Evolutionary conservation across 1,140 invertebrate species (phyloP), one percentile per base, ranked within the genome.

Genomic region (Drosophila subobscura): DNA sequence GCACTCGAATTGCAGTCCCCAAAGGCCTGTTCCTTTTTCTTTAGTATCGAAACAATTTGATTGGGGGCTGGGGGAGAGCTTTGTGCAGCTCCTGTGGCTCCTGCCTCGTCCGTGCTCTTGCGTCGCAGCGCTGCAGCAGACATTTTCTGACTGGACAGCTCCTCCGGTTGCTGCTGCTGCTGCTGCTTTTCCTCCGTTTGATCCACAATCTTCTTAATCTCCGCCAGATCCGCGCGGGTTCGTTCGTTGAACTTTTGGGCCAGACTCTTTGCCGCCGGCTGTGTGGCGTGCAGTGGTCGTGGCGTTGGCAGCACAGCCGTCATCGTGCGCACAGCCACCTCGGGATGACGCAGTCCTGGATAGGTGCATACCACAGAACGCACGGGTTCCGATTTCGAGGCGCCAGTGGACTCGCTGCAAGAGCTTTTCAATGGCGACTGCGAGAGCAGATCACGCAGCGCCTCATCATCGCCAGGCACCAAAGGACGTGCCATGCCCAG

Each of bases 11-110:
- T 91, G 63, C 78, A 86, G 44, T 92, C 91, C 2, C 85, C 85
- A 7, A 89, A 61, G 50, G 90, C 91, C 77, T 91, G 93, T 68
- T 95, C 94, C 86, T 96, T 96, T 74, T 95, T 93, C 92, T 96
- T 96, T n/a, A 96, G 91, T 75, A 96, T 97, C 37, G 96, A 96
- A 51, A 96, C 94, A 23, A 94, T 92, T 88, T 93, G 92, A 91
- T 93, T 89, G 57, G 83, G 72, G 42, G 91, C 80, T 3, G 89
- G 79, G 1, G 85, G 79, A 6, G 85, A 77, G 20, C 25, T 75
- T n/a, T 85, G 81, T 3, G 47, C 47, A 16, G 42, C 10, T 33
- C 16, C 44, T 4, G 50, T 46, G 14, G 46, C 40, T 22, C 70
- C 45, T 6, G 46, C 25, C 12, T 93, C 92, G 46, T 93, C 92